phyloP scores from a whole-genome alignment of 2,888 invertebrate genomes.

The Gymnoscelis rufifasciata region DNA sequence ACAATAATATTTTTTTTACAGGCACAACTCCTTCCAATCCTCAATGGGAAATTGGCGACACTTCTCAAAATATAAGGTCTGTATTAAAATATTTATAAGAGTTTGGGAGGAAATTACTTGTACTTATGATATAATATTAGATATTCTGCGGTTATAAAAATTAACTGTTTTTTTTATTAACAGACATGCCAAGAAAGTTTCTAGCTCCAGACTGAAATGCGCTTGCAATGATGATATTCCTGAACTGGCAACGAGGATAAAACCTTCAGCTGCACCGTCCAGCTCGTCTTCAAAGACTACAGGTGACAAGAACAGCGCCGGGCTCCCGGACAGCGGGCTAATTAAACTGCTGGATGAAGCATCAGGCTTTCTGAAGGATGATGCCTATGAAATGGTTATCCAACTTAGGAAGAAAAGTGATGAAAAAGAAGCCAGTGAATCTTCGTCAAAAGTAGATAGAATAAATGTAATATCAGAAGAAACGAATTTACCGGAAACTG shows the following conservation, averaged over 20 bases:
- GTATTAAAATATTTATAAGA: too few relatives aligned
- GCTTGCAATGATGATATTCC: constrained; percentile 8
- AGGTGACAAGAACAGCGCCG: constrained; percentile 37
- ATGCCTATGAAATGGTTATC: constrained; percentile 68
- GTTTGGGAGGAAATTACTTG: too few relatives aligned
- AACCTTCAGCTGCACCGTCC: constrained; percentile 43
- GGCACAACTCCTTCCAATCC: constrained; percentile 9
- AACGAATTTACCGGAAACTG: constrained; percentile 1
- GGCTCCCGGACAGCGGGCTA: constrained; percentile 40
- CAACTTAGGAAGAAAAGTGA: constrained; percentile 62
- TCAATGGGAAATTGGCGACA: constrained; percentile 33
- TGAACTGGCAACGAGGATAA: constrained; percentile 1
- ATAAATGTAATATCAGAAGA: constrained; percentile 11
- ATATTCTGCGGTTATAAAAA: too few relatives aligned
- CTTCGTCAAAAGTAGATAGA: constrained; percentile 12
- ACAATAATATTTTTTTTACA: constrained; percentile 5
- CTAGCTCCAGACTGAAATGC: constrained; percentile 4
- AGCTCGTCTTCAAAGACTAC: constrained; percentile 51
- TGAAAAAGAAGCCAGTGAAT: constrained; percentile 23
- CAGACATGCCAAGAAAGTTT: neutral
- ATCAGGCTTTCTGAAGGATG: constrained; percentile 56
- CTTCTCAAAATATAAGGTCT: constrained; percentile 15
- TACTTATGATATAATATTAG: too few relatives aligned
- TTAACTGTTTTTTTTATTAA: neutral
- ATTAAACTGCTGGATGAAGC: constrained; percentile 57